phyloP scores from a whole-genome alignment of 2,113 vertebrate genomes.

The cattle (Bos taurus) region DNA sequence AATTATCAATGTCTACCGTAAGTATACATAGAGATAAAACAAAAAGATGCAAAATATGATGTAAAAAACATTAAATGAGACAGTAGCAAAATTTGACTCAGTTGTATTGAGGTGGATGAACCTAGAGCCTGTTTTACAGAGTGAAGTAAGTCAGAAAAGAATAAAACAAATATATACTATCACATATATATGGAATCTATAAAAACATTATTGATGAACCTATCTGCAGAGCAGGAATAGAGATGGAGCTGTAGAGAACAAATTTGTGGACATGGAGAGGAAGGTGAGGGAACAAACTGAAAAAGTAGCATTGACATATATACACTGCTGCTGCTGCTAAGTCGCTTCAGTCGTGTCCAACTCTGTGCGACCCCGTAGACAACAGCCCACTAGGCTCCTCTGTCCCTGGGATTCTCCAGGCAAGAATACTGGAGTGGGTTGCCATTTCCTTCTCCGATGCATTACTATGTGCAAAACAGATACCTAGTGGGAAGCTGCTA shows the following conservation, averaged over 20 bases:
- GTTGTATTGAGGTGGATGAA: not conserved
- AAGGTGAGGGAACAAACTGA: not conserved
- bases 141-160: not conserved
- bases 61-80: not conserved
- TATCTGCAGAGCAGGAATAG: not conserved
- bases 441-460: too few species aligned
- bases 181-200: not conserved
- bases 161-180: not conserved
- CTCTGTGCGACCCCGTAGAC: rapidly evolving
- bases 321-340: not conserved
- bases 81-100: not conserved
- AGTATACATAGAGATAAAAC: not conserved
- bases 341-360: rapidly evolving
- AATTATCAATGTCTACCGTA: not conserved
- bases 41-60: not conserved
- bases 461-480: not conserved
- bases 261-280: not conserved
- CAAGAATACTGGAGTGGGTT: too few species aligned
- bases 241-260: not conserved
- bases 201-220: not conserved
- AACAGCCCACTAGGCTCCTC: too few species aligned
- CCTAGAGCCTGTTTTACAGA: not conserved
- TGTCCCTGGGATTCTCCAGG: too few species aligned
- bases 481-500: not conserved
- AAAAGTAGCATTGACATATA: not conserved